These are phyloP conservation scores for Pogonomyrmex barbatus DNA, from an alignment of 1,140 invertebrate genomes.

Conservation along the genomic window DNA sequence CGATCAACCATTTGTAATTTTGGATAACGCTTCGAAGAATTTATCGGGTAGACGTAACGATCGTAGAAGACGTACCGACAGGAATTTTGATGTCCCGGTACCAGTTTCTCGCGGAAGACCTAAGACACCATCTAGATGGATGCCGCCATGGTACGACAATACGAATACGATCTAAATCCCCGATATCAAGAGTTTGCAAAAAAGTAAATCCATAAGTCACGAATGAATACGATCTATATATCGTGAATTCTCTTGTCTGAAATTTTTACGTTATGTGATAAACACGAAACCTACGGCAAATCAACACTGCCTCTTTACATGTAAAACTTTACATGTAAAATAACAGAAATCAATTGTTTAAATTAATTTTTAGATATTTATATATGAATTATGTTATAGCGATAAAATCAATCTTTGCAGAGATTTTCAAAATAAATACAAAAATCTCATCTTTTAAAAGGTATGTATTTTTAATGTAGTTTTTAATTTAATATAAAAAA, in stretches of 20 bases:
- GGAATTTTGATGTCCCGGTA: constrained; percentile 64
- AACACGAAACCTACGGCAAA: background rate
- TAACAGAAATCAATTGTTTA: background rate
- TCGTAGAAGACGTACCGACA: constrained; percentile 65
- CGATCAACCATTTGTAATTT: constrained; percentile 82
- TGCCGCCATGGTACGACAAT: constrained; percentile 85
- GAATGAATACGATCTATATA: background rate
- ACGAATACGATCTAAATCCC: constrained; percentile 78
- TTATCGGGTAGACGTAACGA: constrained; percentile 51
- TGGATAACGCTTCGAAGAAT: constrained; percentile 74
- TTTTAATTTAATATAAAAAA: background rate
- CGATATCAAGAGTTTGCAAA: background rate
- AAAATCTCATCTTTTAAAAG: background rate
- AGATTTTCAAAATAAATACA: background rate
- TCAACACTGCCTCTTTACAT: constrained; percentile 28
- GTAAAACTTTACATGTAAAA: background rate
- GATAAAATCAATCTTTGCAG: background rate
- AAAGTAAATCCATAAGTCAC: background rate
- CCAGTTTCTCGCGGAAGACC: constrained; percentile 53
- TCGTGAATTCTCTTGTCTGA: background rate
- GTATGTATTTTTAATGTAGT: background rate
- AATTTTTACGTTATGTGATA: constrained; percentile 1
- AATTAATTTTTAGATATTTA: constrained; percentile 14
- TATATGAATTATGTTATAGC: background rate
- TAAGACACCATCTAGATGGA: constrained; percentile 82